Evolutionary conservation across 2,888 invertebrate genomes (phyloP).

Genomic region (Sclerodermus sp.): DNA sequence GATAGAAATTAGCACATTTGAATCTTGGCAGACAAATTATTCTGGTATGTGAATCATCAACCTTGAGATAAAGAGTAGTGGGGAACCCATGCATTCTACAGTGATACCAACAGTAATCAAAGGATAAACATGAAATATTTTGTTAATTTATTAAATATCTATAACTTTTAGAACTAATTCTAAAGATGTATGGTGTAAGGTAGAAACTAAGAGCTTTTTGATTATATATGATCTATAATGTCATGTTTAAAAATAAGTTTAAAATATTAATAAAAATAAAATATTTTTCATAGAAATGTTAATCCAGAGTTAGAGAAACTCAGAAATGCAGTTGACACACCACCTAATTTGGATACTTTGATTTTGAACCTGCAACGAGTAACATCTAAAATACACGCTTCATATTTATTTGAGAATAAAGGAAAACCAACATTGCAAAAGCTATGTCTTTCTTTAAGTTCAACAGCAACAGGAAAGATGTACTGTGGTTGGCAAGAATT

Average conservation of each 20-base stretch:
- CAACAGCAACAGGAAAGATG: slow-evolving; percentile 39
- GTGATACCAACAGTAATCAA: too few species aligned
- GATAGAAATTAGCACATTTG: not conserved
- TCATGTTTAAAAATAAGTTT: not conserved
- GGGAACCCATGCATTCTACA: slow-evolving; percentile 7
- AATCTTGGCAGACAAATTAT: slow-evolving; percentile 14
- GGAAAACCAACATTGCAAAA: slow-evolving; percentile 35
- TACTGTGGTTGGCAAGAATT: slow-evolving; percentile 50
- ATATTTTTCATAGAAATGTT: slow-evolving; percentile 24
- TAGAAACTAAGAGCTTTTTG: too few species aligned
- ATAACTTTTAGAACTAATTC: not conserved
- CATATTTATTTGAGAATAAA: slow-evolving; percentile 41
- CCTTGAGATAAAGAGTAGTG: slow-evolving; percentile 10
- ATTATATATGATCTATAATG: too few species aligned
- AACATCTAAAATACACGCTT: slow-evolving; percentile 40
- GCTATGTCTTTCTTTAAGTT: slow-evolving; percentile 43
- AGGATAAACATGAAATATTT: too few species aligned
- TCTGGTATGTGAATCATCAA: slow-evolving; percentile 9
- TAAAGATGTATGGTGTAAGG: too few species aligned
- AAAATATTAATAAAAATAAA: not conserved
- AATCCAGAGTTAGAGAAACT: slow-evolving; percentile 43
- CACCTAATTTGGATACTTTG: slow-evolving; percentile 35
- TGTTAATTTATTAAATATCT: not conserved
- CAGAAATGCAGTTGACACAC: slow-evolving; percentile 34
- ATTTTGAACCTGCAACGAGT: slow-evolving; percentile 27